Conservation (phyloP, 2,797 vertebrate genomes). For the Lepus oiostolus region DNA sequence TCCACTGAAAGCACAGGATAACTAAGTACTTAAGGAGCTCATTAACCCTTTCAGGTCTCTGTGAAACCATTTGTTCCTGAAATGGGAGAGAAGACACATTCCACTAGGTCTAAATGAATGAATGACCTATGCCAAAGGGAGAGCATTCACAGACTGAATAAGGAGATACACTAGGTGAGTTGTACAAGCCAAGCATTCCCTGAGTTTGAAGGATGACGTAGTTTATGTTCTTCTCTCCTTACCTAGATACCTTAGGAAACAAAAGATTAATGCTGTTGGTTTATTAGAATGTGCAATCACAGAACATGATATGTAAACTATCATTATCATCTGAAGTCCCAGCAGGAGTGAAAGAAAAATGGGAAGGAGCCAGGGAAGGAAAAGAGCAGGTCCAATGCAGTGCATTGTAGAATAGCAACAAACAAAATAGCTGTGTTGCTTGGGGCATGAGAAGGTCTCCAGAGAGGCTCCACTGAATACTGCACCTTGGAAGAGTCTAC, state of each 20-base stretch:
- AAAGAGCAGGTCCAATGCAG: background rate
- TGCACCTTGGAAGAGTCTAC: background rate
- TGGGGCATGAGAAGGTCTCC: background rate
- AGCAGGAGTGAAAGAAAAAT: background rate
- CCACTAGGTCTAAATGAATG: background rate
- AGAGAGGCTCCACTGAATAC: background rate
- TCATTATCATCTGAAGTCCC: too few species aligned
- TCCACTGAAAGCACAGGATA: constrained; percentile 9
- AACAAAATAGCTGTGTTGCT: background rate
- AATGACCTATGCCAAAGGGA: background rate
- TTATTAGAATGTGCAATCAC: background rate
- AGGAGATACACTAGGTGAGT: background rate
- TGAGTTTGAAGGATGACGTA: background rate
- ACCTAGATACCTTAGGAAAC: background rate
- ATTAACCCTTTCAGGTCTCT: constrained; percentile 14
- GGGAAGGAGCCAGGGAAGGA: background rate
- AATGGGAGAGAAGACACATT: background rate
- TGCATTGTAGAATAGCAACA: background rate
- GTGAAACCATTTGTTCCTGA: constrained; percentile 18
- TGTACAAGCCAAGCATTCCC: background rate
- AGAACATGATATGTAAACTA: background rate
- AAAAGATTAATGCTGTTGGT: background rate
- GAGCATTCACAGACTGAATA: background rate
- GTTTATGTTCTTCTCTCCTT: constrained; percentile 44
- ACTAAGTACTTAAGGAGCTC: constrained; percentile 40